phyloP scores from a whole-genome alignment of 30 jellyfish, hydroid and myxozoan genomes.

The Haliclystus octoradiatus region DNA sequence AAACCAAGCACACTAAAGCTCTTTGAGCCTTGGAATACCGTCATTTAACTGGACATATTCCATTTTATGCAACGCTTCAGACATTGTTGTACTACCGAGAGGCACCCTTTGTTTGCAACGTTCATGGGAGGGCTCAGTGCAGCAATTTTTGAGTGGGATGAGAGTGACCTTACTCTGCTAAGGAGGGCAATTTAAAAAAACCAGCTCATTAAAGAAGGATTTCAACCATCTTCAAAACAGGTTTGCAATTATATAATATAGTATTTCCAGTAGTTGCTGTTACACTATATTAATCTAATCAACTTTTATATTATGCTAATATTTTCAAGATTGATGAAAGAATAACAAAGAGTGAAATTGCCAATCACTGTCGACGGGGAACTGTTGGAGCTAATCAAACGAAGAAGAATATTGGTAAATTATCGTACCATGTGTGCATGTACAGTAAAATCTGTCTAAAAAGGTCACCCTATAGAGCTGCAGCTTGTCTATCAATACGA shows the following conservation, averaged over 20 bases:
- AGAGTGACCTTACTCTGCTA: conserved; percentile 7
- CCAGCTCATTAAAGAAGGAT: conserved; percentile 22
- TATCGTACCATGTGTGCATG: too few relatives aligned
- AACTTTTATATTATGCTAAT: too few relatives aligned
- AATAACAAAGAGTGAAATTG: conserved; percentile 9
- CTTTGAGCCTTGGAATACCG: conserved; percentile 7
- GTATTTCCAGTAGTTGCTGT: too few relatives aligned
- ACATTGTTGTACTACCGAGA: conserved; percentile 10
- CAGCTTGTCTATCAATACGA: too few relatives aligned
- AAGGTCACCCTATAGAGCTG: too few relatives aligned
- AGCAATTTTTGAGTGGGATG: conserved; percentile 30
- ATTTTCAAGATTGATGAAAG: too few relatives aligned
- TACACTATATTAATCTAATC: too few relatives aligned
- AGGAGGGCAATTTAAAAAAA: conserved; percentile 24
- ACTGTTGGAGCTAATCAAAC: conserved; percentile 16
- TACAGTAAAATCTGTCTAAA: too few relatives aligned
- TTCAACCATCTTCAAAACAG: conserved; percentile 10
- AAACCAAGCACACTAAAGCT: neutral
- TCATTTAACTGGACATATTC: conserved; percentile 30
- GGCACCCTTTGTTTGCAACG: conserved; percentile 14
- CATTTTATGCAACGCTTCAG: conserved; percentile 25
- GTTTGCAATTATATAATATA: conserved; percentile 4
- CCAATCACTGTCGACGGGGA: conserved; percentile 30
- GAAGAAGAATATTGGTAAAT: neutral
- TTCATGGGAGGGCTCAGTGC: conserved; percentile 15